Conservation (phyloP, 37 sponge, comb jelly and placozoan genomes). For the Hexactinellida sp. region DNA sequence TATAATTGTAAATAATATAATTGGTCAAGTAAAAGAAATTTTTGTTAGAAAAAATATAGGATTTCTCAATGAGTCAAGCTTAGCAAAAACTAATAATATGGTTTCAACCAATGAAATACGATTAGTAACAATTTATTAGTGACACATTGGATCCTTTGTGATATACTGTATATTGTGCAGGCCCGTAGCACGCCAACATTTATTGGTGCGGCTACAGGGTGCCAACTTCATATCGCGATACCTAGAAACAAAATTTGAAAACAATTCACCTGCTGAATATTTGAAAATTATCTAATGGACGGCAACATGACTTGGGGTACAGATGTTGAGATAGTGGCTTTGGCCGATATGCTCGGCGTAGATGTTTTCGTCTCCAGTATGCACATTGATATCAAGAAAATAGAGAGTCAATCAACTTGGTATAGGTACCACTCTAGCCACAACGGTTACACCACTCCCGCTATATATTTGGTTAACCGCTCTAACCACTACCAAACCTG, state of each 20-base stretch:
- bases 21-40: too few relatives aligned
- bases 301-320: neutral
- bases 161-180: too few relatives aligned
- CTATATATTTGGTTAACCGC: neutral
- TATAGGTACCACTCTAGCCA: neutral
- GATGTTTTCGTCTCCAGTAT: neutral
- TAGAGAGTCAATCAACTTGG: neutral
- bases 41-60: too few relatives aligned
- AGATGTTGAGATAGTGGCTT: neutral
- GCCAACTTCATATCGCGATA: neutral
- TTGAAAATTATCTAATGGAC: neutral
- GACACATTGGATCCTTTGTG: too few relatives aligned
- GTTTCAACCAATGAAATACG: too few relatives aligned
- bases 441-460: neutral
- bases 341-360: neutral
- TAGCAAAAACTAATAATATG: too few relatives aligned
- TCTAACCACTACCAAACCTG: neutral
- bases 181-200: too few relatives aligned
- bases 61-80: too few relatives aligned
- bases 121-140: too few relatives aligned
- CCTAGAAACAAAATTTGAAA: neutral
- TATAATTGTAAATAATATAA: too few relatives aligned
- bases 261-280: neutral
- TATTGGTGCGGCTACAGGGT: too few relatives aligned
- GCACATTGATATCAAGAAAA: neutral